These are phyloP conservation scores for Drusus annulatus DNA, from an alignment of 1,140 invertebrate genomes.

Conservation along the genomic window DNA sequence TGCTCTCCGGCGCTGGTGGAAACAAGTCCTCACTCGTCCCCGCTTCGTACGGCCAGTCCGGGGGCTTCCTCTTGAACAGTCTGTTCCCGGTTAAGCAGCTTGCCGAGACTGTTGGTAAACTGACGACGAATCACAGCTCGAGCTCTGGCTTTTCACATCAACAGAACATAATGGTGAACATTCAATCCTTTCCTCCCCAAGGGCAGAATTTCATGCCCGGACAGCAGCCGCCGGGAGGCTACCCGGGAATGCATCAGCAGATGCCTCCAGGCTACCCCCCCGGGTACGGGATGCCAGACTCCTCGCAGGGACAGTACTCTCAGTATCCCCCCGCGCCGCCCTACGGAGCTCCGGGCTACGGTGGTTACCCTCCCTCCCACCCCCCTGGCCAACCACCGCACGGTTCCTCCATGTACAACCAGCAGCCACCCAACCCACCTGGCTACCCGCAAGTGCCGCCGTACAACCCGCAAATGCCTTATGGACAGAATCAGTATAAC, in stretches of 20 bases:
- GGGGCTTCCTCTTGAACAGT: conserved; percentile 62
- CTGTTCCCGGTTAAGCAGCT: conserved; percentile 68
- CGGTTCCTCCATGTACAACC: conserved; percentile 17
- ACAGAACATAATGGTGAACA: conserved; percentile 71
- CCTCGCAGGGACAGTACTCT: conserved; percentile 28
- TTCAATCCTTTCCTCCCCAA: conserved; percentile 66
- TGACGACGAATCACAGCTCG: conserved; percentile 62
- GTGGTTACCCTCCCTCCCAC: conserved; percentile 16
- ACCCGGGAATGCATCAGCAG: conserved; percentile 49
- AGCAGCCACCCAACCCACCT: not conserved
- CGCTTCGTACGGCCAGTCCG: conserved; percentile 44
- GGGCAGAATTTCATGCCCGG: conserved; percentile 12
- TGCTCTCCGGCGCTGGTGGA: conserved; percentile 54
- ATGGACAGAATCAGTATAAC: not conserved
- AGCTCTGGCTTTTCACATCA: conserved; percentile 66
- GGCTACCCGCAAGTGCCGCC: not conserved
- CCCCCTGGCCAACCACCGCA: not conserved
- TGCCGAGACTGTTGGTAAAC: conserved; percentile 69
- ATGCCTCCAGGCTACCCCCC: conserved; percentile 28
- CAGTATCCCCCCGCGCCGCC: conserved; percentile 25
- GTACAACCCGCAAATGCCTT: not conserved
- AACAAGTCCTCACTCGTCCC: conserved; percentile 62
- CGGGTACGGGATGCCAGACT: conserved; percentile 23
- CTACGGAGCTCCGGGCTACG: not conserved
- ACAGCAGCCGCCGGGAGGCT: conserved; percentile 4